Evolutionary conservation across 2,888 invertebrate genomes (phyloP).

Genomic region (Plebejus melissa): DNA sequence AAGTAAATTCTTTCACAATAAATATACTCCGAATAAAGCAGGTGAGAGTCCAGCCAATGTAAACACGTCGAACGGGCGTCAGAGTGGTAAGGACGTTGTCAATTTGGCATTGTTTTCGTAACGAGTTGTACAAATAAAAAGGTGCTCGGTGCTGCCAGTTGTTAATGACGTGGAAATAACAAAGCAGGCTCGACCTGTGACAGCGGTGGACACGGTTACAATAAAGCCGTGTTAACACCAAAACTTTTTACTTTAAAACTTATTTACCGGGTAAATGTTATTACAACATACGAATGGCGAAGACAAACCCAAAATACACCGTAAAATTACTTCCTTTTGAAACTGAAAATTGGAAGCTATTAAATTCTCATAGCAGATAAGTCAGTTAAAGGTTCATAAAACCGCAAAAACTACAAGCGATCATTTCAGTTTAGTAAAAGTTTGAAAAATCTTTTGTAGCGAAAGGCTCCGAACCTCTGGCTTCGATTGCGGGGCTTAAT

Average conservation of each 20-base stretch:
- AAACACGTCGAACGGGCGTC: constrained; percentile 4
- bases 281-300: not conserved
- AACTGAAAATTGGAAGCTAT: not conserved
- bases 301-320: not conserved
- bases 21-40: not conserved
- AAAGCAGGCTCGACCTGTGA: constrained; percentile 33
- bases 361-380: not conserved
- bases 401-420: constrained; percentile 11
- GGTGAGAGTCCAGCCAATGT: not conserved
- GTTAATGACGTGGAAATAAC: constrained; percentile 41
- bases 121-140: constrained; percentile 45
- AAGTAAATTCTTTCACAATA: not conserved
- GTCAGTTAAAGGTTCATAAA: constrained; percentile 1
- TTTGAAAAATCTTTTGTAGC: constrained; percentile 27
- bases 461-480: constrained; percentile 28
- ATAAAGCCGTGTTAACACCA: constrained; percentile 4
- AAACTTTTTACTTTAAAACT: not conserved
- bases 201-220: not conserved
- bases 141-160: constrained; percentile 39
- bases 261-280: not conserved
- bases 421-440: constrained; percentile 22
- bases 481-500: constrained; percentile 34
- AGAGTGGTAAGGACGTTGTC: constrained; percentile 37
- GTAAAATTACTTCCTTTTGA: not conserved
- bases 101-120: constrained; percentile 44